phyloP scores from a whole-genome alignment of 2,797 vertebrate species.

The Xiphorhynchus erythropygius region DNA sequence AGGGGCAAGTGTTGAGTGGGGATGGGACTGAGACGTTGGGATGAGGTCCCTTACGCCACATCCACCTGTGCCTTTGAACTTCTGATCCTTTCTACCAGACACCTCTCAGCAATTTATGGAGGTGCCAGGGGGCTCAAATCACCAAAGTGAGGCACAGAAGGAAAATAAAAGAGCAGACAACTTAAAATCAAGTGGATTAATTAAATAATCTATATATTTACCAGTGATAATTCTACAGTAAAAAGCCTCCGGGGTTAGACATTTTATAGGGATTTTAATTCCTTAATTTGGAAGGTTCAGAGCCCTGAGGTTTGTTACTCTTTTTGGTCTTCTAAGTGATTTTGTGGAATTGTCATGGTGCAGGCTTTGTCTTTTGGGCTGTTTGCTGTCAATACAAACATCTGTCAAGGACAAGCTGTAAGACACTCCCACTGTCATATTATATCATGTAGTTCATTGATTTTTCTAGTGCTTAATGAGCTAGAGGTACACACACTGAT shows the following conservation, averaged over 20 bases:
- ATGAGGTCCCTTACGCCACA: conserved; percentile 2
- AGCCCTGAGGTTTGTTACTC: conserved; percentile 20
- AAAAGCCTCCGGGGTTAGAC: conserved; percentile 4
- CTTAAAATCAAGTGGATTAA: conserved; percentile 53
- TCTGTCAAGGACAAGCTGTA: conserved; percentile 46
- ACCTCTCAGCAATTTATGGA: conserved; percentile 3
- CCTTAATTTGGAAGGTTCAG: conserved; percentile 52
- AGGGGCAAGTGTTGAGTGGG: neutral
- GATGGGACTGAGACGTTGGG: neutral
- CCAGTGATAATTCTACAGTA: conserved; percentile 40
- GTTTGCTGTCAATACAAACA: conserved; percentile 60
- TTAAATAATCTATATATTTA: conserved; percentile 69
- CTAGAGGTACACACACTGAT: neutral
- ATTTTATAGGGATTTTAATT: conserved; percentile 55
- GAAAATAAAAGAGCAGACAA: conserved; percentile 54
- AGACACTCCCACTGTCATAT: neutral
- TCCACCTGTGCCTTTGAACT: conserved; percentile 33
- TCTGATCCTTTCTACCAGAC: conserved; percentile 23
- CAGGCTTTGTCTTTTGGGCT: conserved; percentile 43
- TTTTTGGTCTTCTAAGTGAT: conserved; percentile 26
- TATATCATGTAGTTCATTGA: neutral
- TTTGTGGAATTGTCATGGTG: conserved; percentile 41
- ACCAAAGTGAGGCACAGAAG: conserved; percentile 33
- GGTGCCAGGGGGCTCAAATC: conserved; percentile 33
- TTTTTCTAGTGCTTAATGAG: neutral